Evolutionary conservation across 2,113 vertebrate genomes (phyloP), one percentile per base, ranked within the genome.

Genomic region (Ammodytes dubius): DNA sequence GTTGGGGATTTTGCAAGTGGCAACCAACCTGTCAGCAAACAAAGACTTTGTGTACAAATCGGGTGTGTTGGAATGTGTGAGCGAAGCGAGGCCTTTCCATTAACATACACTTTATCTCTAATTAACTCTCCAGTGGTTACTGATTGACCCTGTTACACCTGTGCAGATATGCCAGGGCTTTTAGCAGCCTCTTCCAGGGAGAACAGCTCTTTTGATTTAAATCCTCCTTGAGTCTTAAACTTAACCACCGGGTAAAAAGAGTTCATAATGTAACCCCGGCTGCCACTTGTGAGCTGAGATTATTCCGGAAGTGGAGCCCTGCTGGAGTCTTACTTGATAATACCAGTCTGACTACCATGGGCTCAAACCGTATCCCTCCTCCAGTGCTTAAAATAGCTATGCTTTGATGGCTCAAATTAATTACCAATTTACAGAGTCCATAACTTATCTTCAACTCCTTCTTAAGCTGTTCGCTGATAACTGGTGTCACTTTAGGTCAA

Each of bases 181-280:
- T 91, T 86, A 89, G 63, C 72, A 43, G 82, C 70, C 56, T 60
- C 76, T 12, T 71, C 52, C 43, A 83, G 75, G 81, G 79, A 89
- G 81, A 90, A 69, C 77, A 27, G 83, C 70, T 87, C 93, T 91
- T 95, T 95, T 96, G 89, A 94, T 94, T 93, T 87, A 92, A 95
- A 95, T 95, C 95, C 92, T 89, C 84, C 87, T 75, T 87, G 70
- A 93, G 74, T 86, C 90, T 91, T 70, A 78, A 89, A 89, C 80
- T 94, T 92, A 93, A 94, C 87, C 76, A 85, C 72, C 0, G 88
- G 64, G 87, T 87, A 77, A 89, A 81, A 92, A 74, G 87, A 91
- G 84, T 84, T 87, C 73, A 79, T 86, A 90, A 70, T 71, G 72
- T 74, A 90, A 65, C 85, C 72, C 61, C 15, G 53, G 49, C 88